Base-by-base conservation (phyloP, 1,140 invertebrate genomes). In the Diachasmimorpha longicaudata region DNA sequence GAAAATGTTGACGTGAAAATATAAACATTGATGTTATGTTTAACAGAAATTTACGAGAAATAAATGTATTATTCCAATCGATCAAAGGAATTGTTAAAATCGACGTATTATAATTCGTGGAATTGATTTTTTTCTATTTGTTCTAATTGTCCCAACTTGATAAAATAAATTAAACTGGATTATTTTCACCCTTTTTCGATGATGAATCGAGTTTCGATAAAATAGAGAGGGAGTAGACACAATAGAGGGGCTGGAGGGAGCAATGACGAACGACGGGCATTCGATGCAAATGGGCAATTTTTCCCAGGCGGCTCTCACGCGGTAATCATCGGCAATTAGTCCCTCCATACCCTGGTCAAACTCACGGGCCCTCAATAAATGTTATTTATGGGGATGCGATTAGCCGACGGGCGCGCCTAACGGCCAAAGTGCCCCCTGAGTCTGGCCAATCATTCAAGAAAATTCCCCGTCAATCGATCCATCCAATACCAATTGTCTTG, bases 251-350 rank as follows among this genome's bases (percentile, higher is more conserved):
- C 0, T 37, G 31, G 31, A 66, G 55, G 19, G 2, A 67, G 23
- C 16, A 52, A 78, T 78, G 77, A 78, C 69, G 55, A 72, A 75
- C 74, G 68, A 67, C 77, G 44, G 55, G 67, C 66, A 66, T 76
- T 78, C 74, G 71, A 78, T 76, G 74, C 71, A 76, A 78, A 78
- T 78, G 76, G 77, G 74, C 77, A 78, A 78, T 76, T 78, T 78
- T 78, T 78, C 74, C 74, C 74, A 74, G 52, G 70, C 77, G 48
- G 63, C 77, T 70, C 39, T 74, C 21, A 31, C 72, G 36, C 69
- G 46, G 72, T 79, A 79, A 79, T 79, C 75, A 78, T 78, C 72
- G 72, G 76, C 79, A 76, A 80, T 80, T 80, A 80, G 77, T 73
- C 63, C 25, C 44, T 46, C 74, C 39, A 37, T 31, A 31, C 66